Evolutionary conservation across 2,113 vertebrate genomes (phyloP).

Genomic region (Poeciliopsis turrubarensis): DNA sequence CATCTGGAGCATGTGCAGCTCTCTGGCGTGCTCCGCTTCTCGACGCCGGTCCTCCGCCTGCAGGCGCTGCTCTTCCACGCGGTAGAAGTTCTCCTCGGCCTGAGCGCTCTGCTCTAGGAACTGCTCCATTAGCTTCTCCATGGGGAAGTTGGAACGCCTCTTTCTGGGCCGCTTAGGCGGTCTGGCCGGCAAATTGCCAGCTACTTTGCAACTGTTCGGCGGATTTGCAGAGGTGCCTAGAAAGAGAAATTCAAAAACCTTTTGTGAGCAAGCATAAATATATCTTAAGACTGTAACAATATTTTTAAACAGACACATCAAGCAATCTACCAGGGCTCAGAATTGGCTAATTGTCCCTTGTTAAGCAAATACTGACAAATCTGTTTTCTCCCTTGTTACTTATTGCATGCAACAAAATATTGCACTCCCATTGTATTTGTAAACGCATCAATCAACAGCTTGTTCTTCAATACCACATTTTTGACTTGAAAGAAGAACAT

Average conservation of each 20-base stretch:
- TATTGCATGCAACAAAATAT: too few species aligned
- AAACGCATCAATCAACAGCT: too few species aligned
- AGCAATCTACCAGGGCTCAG: neutral
- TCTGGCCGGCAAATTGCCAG: conserved; percentile 60
- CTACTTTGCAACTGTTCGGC: conserved; percentile 68
- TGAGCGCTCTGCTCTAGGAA: conserved; percentile 90
- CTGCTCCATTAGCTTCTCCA: conserved; percentile 91
- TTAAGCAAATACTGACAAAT: neutral
- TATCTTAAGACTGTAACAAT: neutral
- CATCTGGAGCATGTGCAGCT: conserved; percentile 92
- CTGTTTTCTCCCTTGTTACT: too few species aligned
- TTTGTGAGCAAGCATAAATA: neutral
- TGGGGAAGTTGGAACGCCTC: conserved; percentile 80
- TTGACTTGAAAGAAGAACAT: too few species aligned
- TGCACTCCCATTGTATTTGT: too few species aligned
- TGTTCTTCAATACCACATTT: too few species aligned
- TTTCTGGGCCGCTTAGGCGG: conserved; percentile 83
- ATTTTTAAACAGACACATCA: neutral
- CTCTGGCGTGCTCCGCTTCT: conserved; percentile 86
- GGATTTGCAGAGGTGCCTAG: conserved; percentile 69
- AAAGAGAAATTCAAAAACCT: conserved; percentile 2
- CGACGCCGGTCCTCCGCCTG: conserved; percentile 87
- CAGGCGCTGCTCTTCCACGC: conserved; percentile 87
- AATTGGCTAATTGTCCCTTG: neutral
- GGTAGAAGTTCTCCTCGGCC: conserved; percentile 87